A percentile compares a stretch with the other conserved stretches of the same genome.
Conservation (phyloP, 2,797 vertebrate species). For the Phaenicophaeus curvirostris region DNA sequence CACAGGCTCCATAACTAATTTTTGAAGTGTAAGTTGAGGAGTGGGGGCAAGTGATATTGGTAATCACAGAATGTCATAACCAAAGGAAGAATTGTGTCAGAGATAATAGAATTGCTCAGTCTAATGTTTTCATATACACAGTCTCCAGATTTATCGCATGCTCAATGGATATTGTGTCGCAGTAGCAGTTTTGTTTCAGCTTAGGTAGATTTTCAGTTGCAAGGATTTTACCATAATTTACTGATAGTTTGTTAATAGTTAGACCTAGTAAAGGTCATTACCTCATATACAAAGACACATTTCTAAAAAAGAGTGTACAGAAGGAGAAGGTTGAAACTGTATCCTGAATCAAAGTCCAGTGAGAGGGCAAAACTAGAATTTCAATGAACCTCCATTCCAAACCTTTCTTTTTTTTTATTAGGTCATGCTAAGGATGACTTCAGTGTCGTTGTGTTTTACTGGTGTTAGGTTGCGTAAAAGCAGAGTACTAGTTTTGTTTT, state of each 20-base stretch:
- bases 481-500: neutral
- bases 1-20: neutral
- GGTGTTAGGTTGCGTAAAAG: neutral
- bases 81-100: neutral
- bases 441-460: neutral
- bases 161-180: neutral
- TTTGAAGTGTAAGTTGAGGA: neutral
- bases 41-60: neutral
- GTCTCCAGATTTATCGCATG: neutral
- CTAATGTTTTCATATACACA: neutral
- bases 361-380: neutral
- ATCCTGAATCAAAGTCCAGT: neutral
- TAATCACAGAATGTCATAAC: neutral
- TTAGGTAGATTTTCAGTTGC: neutral
- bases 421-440: neutral
- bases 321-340: neutral
- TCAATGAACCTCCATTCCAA: neutral
- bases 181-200: neutral
- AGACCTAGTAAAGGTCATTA: neutral
- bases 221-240: neutral
- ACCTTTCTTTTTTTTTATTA: neutral
- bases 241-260: neutral
- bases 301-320: neutral
- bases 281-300: neutral
- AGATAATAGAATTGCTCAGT: neutral